Evolutionary conservation across 2,113 vertebrate species (phyloP), one percentile per base, ranked within the genome.

Genomic region (Vidua macroura): DNA sequence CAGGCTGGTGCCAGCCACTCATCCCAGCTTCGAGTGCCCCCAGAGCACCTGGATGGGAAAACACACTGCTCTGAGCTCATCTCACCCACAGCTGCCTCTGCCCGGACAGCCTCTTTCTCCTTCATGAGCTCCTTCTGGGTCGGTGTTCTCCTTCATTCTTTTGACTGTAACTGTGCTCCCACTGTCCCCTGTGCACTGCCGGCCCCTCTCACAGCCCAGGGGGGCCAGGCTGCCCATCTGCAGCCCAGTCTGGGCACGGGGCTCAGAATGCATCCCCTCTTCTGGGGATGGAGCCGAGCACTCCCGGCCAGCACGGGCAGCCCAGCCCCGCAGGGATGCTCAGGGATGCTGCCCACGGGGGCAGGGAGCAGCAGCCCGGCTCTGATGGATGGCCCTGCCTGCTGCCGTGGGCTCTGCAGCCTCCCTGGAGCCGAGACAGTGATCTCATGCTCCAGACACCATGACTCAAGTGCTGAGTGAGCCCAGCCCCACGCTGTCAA

Each of bases 141-240:
- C 56, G 25, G 14, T 11, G 51, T 60, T 68, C 48, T 22, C n/a
- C 18, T 22, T 8, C 19, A 3, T 27, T 51, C 55, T 18, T 21
- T 11, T 9, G 18, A 6, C 44, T 60, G 62, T 13, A 31, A 3
- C 30, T 6, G 27, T 31, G 35, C 25, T 49, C 10, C 10, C 70
- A 1, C 44, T 3, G 28, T 9, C 39, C 19, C 48, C 31, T n/a
- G 55, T 1, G 13, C 2, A 1, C 28, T 1, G 0, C 56, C 48
- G 19, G 37, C 25, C 20, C 30, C 55, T 63, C 20, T 16, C 16
- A 8, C 23, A 35, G 9, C 15, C 11, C 8, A 35, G n/a, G 46
- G 22, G 56, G 23, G 14, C 7, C 46, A 33, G 27, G 6, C 18
- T 24, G 21, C 49, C 3, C 11, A 4, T 56, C 76, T n/a, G 64